Conservation (phyloP, 23 tunicate species). For the Corella eumyota region DNA sequence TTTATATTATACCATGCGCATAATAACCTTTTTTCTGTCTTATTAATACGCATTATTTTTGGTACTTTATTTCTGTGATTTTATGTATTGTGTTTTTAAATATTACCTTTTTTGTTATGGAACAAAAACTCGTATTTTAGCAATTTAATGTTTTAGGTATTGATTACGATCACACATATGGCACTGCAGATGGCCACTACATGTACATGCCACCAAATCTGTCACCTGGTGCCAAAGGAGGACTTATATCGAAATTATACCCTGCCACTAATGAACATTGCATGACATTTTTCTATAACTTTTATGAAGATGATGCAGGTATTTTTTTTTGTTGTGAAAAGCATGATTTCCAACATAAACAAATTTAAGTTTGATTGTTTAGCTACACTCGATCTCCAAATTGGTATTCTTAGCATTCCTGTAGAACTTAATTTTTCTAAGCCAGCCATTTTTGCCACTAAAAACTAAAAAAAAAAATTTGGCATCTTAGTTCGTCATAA, state of each 20-base stretch:
- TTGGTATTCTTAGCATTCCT: neutral
- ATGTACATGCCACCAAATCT: conserved; percentile 63
- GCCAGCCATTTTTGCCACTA: no score
- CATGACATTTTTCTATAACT: conserved; percentile 63
- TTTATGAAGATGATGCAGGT: conserved; percentile 56
- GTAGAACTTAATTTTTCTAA: no score
- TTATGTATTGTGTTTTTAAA: no score
- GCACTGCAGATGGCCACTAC: conserved; percentile 74
- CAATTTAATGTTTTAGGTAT: conserved; percentile 32
- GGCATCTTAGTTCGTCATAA: no score
- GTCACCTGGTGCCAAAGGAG: conserved; percentile 29
- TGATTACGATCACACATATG: conserved; percentile 80
- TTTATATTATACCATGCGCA: neutral
- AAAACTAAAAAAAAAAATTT: no score
- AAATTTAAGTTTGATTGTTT: no score
- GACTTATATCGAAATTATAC: conserved; percentile 37
- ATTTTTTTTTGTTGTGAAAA: no score
- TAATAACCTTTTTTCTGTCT: neutral
- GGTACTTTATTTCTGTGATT: no score
- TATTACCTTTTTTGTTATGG: no score
- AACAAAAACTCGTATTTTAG: no score
- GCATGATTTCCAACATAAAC: no score
- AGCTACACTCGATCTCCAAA: neutral
- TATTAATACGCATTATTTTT: neutral
- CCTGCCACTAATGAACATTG: conserved; percentile 74